These are phyloP conservation scores for Drosophila falleni DNA, from an alignment of 2,888 invertebrate genomes.

Conservation along the genomic window DNA sequence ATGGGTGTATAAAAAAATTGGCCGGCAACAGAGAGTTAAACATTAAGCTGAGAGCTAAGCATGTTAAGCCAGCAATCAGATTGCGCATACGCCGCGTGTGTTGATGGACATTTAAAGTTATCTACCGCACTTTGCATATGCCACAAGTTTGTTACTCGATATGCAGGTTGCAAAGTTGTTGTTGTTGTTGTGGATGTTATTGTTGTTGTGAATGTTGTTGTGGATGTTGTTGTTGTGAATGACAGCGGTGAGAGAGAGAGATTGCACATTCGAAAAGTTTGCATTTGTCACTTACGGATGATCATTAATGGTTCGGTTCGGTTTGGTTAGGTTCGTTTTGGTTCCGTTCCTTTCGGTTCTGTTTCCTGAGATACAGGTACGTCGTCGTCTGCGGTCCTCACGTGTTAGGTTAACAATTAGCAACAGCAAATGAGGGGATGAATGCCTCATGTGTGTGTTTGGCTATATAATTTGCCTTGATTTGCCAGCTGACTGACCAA, in stretches of 20 bases:
- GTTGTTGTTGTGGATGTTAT: background rate
- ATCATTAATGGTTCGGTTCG: background rate
- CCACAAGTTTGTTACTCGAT: conserved; percentile 16
- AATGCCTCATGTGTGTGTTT: conserved; percentile 35
- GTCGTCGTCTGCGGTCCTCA: conserved; percentile 26
- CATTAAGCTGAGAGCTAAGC: conserved; percentile 19
- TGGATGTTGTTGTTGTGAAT: background rate
- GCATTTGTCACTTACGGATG: conserved; percentile 5
- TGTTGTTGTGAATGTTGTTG: background rate
- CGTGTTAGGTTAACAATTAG: conserved; percentile 63
- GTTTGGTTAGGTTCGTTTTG: too few species aligned
- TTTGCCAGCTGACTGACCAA: conserved; percentile 57
- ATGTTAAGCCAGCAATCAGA: conserved; percentile 16
- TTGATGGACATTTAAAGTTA: conserved; percentile 15
- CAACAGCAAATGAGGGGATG: conserved; percentile 32
- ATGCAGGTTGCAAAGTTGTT: background rate
- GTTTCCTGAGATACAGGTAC: background rate
- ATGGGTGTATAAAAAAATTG: background rate
- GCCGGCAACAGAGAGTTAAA: conserved; percentile 2
- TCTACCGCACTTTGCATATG: conserved; percentile 25
- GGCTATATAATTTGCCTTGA: conserved; percentile 70
- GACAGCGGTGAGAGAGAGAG: background rate
- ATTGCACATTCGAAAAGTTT: conserved; percentile 1
- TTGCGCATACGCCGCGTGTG: conserved; percentile 59
- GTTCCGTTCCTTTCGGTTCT: background rate